phyloP scores from a whole-genome alignment of 2,113 vertebrate species.

The Tauraco erythrolophus region DNA sequence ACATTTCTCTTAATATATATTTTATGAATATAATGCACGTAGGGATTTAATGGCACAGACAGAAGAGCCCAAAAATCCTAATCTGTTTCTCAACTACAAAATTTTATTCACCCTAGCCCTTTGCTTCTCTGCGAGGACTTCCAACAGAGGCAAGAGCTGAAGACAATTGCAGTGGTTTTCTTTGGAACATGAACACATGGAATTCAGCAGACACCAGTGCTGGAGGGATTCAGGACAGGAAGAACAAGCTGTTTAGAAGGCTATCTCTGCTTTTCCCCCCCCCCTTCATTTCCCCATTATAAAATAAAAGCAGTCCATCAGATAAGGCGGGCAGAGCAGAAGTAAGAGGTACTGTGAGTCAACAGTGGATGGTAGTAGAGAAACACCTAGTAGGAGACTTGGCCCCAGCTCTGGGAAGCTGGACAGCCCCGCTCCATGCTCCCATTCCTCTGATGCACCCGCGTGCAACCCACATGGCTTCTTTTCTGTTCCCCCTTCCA shows the following conservation, averaged over 20 bases:
- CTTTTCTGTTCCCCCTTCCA: background rate
- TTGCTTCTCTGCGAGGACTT: background rate
- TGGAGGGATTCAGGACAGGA: background rate
- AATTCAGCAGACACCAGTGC: background rate
- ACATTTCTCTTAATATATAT: background rate
- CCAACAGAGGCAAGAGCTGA: slow-evolving; percentile 17
- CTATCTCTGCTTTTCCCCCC: background rate
- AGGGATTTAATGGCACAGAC: background rate
- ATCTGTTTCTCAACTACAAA: background rate
- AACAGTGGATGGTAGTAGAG: background rate
- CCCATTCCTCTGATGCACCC: background rate
- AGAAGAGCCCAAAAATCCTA: background rate
- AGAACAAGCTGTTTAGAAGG: background rate
- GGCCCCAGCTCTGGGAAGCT: background rate
- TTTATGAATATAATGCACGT: background rate
- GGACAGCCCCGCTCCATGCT: background rate
- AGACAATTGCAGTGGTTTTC: background rate
- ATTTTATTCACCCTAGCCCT: background rate
- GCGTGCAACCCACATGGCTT: rapidly evolving
- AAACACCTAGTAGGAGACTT: background rate
- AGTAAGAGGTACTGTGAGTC: background rate
- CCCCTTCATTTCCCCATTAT: background rate
- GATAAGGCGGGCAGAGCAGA: background rate
- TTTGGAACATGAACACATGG: background rate
- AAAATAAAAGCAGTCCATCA: background rate